These are phyloP conservation scores for Pegoplata infirma DNA, from an alignment of 2,888 invertebrate genomes.

Conservation along the genomic window DNA sequence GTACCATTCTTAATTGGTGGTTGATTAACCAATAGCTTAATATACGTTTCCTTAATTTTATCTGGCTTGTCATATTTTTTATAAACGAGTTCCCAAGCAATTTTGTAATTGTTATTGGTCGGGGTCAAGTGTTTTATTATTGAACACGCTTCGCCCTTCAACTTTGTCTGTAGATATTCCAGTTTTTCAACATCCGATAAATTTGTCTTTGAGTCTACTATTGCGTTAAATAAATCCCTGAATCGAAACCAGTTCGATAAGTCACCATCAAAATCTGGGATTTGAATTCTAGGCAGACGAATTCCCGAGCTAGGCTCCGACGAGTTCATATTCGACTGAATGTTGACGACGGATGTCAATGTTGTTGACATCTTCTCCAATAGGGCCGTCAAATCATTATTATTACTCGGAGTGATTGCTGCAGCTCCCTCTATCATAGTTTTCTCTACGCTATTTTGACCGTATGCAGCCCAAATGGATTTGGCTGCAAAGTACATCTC, in stretches of 20 bases:
- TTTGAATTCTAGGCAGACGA: slow-evolving; percentile 44
- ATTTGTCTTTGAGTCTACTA: slow-evolving; percentile 42
- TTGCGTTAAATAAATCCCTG: slow-evolving; percentile 46
- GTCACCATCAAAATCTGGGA: slow-evolving; percentile 52
- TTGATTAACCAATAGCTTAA: slow-evolving; percentile 41
- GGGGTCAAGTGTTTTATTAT: slow-evolving; percentile 52
- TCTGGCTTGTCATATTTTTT: slow-evolving; percentile 56
- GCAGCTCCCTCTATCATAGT: slow-evolving; percentile 6
- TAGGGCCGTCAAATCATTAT: neutral
- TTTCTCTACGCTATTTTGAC: neutral
- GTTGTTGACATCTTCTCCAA: neutral
- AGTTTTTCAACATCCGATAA: slow-evolving; percentile 49
- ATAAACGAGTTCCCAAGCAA: slow-evolving; percentile 52
- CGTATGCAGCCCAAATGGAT: neutral
- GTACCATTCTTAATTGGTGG: slow-evolving; percentile 22
- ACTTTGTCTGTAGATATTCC: slow-evolving; percentile 52
- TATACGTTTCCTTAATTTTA: slow-evolving; percentile 41
- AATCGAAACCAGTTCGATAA: slow-evolving; percentile 45
- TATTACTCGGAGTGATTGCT: neutral
- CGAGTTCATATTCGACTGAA: too few species aligned
- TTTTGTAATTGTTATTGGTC: slow-evolving; percentile 50
- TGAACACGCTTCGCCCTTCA: slow-evolving; percentile 51
- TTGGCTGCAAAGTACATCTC: slow-evolving; percentile 1
- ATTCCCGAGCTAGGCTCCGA: slow-evolving; percentile 8
- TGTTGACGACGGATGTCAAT: neutral